Conservation (phyloP, 2,888 invertebrate genomes). For the Hyposoter dolosus region DNA sequence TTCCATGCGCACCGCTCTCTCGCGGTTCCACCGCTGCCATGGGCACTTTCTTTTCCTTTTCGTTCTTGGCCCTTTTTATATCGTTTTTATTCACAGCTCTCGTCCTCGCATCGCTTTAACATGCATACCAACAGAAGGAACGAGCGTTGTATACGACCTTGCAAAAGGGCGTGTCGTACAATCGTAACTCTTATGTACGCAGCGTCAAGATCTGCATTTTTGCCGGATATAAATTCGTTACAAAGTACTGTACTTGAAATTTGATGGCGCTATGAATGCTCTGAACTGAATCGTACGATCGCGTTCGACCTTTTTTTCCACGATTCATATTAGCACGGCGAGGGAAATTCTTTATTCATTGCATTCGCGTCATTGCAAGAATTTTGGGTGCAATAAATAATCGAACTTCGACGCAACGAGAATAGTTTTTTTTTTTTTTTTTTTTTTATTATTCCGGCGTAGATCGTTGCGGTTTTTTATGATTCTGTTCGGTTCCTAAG, state of each 20-base stretch:
- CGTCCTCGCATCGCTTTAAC: constrained; percentile 29
- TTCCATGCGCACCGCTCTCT: constrained; percentile 29
- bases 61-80: not conserved
- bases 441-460: not conserved
- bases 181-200: constrained; percentile 56
- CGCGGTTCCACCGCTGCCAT: constrained; percentile 3
- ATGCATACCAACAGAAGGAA: constrained; percentile 33
- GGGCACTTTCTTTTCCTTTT: constrained; percentile 22
- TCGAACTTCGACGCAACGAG: not conserved
- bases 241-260: constrained; percentile 39
- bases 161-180: constrained; percentile 61
- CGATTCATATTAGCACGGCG: not conserved
- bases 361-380: not conserved
- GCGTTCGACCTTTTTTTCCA: not conserved
- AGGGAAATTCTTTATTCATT: not conserved
- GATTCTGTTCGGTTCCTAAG: no score
- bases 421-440: not conserved
- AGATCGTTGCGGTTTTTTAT: no score
- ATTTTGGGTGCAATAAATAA: not conserved
- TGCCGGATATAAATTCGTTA: constrained; percentile 30
- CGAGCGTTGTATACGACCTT: constrained; percentile 41
- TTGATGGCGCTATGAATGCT: constrained; percentile 1
- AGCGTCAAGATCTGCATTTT: constrained; percentile 49
- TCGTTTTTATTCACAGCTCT: not conserved
- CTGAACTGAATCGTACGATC: not conserved